Evolutionary conservation across 2,113 vertebrate species (phyloP), one percentile per base, ranked within the genome.

Genomic region (Gambusia affinis): DNA sequence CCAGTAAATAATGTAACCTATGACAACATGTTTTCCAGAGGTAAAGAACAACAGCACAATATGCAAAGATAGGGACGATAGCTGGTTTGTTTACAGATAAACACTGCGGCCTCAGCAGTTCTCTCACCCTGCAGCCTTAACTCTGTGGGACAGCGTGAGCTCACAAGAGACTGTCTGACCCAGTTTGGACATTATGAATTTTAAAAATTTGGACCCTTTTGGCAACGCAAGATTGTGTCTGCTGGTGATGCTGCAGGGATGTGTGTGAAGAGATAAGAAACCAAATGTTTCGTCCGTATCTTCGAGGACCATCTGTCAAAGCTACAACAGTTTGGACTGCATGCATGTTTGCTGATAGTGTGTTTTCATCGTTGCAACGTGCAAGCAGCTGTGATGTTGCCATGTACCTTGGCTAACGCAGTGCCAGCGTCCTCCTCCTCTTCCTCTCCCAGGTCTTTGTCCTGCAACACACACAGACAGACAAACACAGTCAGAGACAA

Each of bases 361-460:
- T 64, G 44, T 75, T 57, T 76, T 80, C 61, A 65, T 84, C 74
- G 83, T 82, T 80, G 73, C 77, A 75, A 12, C 1, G 3, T 87
- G 67, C 24, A 62, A 76, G 63, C 67, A 68, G 30, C 47, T 81
- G 79, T 62, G 63, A 78, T 37, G 76, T 60, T 66, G 73, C 51
- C 79, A 79, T 88, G 90, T 93, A 93, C 92, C 90, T 92, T 92
- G 72, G 91, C 84, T 33, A 77, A 72, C 28, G 69, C 61, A 44
- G 83, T 81, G 75, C 76, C 85, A 19, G 83, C 80, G 73, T 92
- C 90, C 79, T 91, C 91, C 75, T 89, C 88, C 80, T 92, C 89
- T 81, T 91, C 89, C 81, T 89, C 92, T 89, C 83, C 92, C 84
- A 86, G 65, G 82, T 89, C 89, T 91, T 92, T 92, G 83, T 90